These are phyloP conservation scores for Lipophrys pholis DNA, from an alignment of 2,113 vertebrate genomes.

Conservation along the genomic window DNA sequence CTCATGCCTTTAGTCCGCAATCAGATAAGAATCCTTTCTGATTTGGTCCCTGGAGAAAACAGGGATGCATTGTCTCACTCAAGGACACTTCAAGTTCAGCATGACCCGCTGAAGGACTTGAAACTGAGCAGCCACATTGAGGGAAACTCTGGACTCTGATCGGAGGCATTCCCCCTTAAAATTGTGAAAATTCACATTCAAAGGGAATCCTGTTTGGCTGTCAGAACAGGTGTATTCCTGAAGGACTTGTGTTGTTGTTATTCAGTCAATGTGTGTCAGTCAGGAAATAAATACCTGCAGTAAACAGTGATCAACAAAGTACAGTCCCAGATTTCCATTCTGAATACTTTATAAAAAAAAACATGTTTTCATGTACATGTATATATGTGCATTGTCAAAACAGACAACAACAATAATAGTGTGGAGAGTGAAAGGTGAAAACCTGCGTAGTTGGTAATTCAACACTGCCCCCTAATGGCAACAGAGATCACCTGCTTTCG, in stretches of 20 bases:
- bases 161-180: conserved; percentile 15
- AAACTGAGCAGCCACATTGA: conserved; percentile 25
- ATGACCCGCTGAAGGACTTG: not conserved
- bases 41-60: conserved; percentile 7
- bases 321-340: too few species aligned
- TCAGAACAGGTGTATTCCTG: too few species aligned
- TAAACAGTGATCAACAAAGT: too few species aligned
- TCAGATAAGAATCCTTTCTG: conserved; percentile 19
- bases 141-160: conserved; percentile 34
- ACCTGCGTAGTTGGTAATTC: not conserved
- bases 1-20: not conserved
- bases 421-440: not conserved
- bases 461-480: conserved; percentile 58
- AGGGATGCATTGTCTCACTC: conserved; percentile 1
- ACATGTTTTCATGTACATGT: too few species aligned
- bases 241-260: too few species aligned
- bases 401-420: not conserved
- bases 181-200: not conserved
- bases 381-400: not conserved
- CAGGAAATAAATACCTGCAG: too few species aligned
- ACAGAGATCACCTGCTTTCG: not conserved
- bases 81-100: conserved; percentile 11
- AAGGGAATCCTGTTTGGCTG: not conserved
- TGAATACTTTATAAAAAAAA: too few species aligned
- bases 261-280: too few species aligned